phyloP scores from a whole-genome alignment of 2,113 vertebrate species.

The Abramis brama region DNA sequence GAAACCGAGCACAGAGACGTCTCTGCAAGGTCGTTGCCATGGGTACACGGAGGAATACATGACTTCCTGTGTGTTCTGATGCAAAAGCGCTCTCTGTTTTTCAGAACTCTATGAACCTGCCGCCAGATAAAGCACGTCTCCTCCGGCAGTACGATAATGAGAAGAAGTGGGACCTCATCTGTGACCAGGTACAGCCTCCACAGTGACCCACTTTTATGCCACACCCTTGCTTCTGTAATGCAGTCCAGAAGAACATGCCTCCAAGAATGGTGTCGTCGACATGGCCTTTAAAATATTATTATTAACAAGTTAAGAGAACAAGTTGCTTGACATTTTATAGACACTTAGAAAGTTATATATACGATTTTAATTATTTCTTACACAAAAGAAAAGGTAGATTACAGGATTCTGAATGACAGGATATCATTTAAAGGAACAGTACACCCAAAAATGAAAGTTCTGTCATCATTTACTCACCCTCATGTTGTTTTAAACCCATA shows the following conservation, averaged over 20 bases:
- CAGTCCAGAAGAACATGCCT: background rate
- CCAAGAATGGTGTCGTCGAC: background rate
- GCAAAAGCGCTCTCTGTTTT: conserved; percentile 57
- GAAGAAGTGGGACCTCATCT: conserved; percentile 98
- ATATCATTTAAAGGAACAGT: too few relatives aligned
- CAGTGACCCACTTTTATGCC: background rate
- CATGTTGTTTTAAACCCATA: background rate
- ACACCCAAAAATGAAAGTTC: too few relatives aligned
- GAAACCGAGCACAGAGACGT: conserved; percentile 43
- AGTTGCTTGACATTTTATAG: background rate
- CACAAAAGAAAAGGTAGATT: too few relatives aligned
- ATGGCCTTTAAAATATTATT: background rate
- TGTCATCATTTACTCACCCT: too few relatives aligned
- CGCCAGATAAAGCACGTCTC: conserved; percentile 93
- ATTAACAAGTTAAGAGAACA: background rate
- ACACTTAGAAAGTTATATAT: background rate
- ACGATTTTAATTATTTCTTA: background rate
- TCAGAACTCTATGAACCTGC: conserved; percentile 97
- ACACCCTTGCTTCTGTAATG: background rate
- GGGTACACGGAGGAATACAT: conserved; percentile 11
- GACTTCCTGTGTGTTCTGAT: conserved; percentile 42
- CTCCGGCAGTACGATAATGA: conserved; percentile 95
- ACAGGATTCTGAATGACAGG: too few relatives aligned
- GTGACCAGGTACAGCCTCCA: conserved; percentile 85
- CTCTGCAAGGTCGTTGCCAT: conserved; percentile 37